Conservation (phyloP, 2,113 vertebrate genomes). For the Eretmochelys imbricata region DNA sequence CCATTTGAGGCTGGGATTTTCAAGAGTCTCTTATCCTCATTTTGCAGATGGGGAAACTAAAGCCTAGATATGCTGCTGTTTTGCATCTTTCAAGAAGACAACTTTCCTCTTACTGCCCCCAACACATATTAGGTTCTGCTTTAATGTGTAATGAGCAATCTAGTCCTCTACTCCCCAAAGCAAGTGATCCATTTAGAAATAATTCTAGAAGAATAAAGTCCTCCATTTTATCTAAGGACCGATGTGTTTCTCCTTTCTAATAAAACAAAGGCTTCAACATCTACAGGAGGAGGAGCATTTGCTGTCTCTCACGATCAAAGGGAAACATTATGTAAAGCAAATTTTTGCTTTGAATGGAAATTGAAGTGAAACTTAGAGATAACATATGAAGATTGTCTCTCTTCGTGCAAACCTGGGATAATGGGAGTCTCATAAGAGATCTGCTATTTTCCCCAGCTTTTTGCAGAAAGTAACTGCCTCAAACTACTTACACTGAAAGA, state of each 20-base stretch:
- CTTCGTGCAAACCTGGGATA: constrained; percentile 37
- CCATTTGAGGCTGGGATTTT: background rate
- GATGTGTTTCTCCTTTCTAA: background rate
- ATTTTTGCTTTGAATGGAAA: background rate
- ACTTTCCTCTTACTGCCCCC: background rate
- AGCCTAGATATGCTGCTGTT: background rate
- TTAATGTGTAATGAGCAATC: rapidly evolving
- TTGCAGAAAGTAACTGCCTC: constrained; percentile 13
- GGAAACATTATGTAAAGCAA: background rate
- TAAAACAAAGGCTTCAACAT: background rate
- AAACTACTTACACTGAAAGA: constrained; percentile 43
- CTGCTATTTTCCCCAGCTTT: background rate
- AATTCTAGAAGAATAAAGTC: background rate
- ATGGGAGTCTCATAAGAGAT: background rate
- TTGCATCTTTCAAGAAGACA: background rate
- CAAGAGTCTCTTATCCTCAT: background rate
- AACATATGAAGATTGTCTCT: background rate
- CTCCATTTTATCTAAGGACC: background rate
- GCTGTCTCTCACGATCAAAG: constrained; percentile 1
- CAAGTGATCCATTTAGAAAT: background rate
- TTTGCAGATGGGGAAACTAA: no score
- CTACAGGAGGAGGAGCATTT: background rate
- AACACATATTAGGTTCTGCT: background rate
- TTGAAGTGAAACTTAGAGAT: constrained; percentile 13
- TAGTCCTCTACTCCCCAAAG: background rate